Conservation (phyloP, 2,113 vertebrate species). For the Agapornis roseicollis region DNA sequence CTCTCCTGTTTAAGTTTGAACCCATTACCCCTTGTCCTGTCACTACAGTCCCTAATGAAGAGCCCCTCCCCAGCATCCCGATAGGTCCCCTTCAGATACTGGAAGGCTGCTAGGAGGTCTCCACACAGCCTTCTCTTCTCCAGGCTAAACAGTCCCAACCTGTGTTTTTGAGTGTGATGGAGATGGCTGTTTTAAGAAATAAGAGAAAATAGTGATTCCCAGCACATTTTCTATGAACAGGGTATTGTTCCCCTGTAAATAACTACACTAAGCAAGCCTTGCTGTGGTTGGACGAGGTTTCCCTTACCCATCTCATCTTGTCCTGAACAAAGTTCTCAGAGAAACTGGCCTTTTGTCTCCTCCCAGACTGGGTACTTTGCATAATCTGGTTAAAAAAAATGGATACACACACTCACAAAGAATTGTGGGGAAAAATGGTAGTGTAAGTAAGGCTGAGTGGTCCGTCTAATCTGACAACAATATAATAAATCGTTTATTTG, state of each 20-base stretch:
- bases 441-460: conserved; percentile 23
- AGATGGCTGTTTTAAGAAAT: not conserved
- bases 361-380: not conserved
- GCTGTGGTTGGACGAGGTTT: not conserved
- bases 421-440: not conserved
- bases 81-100: no score
- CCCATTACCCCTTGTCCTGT: no score
- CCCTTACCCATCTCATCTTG: not conserved
- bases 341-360: conserved; percentile 53
- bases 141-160: no score
- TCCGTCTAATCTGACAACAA: conserved; percentile 66
- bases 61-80: no score
- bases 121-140: no score
- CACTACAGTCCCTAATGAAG: no score
- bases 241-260: not conserved
- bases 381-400: conserved; percentile 67
- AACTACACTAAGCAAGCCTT: not conserved
- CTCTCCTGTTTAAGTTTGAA: no score
- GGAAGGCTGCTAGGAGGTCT: no score
- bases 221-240: not conserved
- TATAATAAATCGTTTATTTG: conserved; percentile 60
- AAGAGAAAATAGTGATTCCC: not conserved
- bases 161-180: not conserved
- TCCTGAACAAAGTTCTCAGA: conserved; percentile 11
- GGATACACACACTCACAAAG: not conserved